Percentiles rank a stretch among this genome's conserved stretches.
Evolutionary conservation across 2,797 vertebrate species (phyloP).

Genomic region (Danio kyathit): DNA sequence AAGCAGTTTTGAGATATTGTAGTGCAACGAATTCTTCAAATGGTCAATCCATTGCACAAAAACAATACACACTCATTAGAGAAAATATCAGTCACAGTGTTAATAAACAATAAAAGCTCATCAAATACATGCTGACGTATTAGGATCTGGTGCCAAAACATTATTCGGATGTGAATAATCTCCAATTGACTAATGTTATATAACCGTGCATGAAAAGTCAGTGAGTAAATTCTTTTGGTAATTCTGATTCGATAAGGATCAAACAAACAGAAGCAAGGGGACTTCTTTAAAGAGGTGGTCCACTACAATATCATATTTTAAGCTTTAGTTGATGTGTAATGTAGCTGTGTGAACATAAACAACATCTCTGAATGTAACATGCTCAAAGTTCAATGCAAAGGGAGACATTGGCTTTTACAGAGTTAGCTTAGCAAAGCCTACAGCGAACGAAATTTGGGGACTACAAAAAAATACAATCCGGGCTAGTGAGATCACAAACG

Average conservation of each 20-base stretch:
- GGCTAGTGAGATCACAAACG: too few relatives aligned
- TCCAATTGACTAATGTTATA: background rate
- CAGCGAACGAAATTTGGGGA: too few relatives aligned
- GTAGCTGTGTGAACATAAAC: too few relatives aligned
- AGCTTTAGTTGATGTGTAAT: too few relatives aligned
- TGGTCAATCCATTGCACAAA: constrained; percentile 71
- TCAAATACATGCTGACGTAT: constrained; percentile 29
- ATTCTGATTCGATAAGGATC: background rate
- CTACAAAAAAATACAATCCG: too few relatives aligned
- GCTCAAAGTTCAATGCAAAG: too few relatives aligned
- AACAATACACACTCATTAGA: constrained; percentile 55
- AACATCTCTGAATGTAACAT: too few relatives aligned
- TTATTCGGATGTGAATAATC: background rate
- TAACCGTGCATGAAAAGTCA: background rate
- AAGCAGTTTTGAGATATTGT: constrained; percentile 65
- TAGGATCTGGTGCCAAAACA: background rate
- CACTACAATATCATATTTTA: too few relatives aligned
- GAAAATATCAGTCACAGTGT: constrained; percentile 37
- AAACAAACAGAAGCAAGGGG: background rate
- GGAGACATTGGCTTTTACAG: too few relatives aligned
- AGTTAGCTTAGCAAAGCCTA: too few relatives aligned
- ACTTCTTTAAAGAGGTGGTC: too few relatives aligned
- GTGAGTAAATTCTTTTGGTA: background rate
- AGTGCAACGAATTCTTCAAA: constrained; percentile 73
- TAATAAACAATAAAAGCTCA: constrained; percentile 45